phyloP scores from a whole-genome alignment of 30 jellyfish, hydroid and myxozoan species.

The Aurelia aurita complex sp. Pacific region DNA sequence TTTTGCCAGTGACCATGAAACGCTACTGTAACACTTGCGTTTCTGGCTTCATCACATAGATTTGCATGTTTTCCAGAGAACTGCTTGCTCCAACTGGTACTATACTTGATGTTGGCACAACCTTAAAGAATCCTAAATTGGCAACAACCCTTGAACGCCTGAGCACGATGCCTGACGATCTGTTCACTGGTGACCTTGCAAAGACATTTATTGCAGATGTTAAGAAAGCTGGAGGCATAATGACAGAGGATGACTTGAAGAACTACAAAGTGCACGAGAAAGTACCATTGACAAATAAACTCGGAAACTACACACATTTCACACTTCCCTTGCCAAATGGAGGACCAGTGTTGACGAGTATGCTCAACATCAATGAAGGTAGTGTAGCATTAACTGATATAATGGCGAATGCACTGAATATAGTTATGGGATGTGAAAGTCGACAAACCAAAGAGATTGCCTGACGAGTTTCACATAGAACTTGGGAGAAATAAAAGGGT shows the following conservation, averaged over 20 bases:
- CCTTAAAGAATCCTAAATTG: conserved; percentile 29
- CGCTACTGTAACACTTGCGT: too few species aligned
- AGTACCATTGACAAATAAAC: conserved; percentile 46
- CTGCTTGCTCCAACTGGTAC: conserved; percentile 23
- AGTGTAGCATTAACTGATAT: background rate
- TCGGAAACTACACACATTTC: conserved; percentile 58
- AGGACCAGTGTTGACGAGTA: conserved; percentile 80
- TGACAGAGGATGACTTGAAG: conserved; percentile 71
- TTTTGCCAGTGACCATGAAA: too few species aligned
- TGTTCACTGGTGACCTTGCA: conserved; percentile 79
- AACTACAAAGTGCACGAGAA: conserved; percentile 47
- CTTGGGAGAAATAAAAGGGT: too few species aligned
- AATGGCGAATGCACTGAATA: too few species aligned
- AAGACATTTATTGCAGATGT: conserved; percentile 60
- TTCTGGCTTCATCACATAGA: background rate
- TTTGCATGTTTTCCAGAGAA: conserved; percentile 10
- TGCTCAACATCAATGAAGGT: conserved; percentile 85
- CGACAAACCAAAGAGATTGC: too few species aligned
- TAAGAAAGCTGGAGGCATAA: conserved; percentile 58
- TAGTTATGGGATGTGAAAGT: too few species aligned
- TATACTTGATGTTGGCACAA: conserved; percentile 15
- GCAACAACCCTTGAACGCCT: conserved; percentile 67
- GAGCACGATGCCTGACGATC: conserved; percentile 68
- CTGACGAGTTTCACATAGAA: too few species aligned
- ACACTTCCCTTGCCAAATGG: conserved; percentile 92